Percentiles rank a stretch among this genome's conserved stretches.
Conservation (phyloP, 2,888 invertebrate species). For the Caenorhabditis drosophilae region DNA sequence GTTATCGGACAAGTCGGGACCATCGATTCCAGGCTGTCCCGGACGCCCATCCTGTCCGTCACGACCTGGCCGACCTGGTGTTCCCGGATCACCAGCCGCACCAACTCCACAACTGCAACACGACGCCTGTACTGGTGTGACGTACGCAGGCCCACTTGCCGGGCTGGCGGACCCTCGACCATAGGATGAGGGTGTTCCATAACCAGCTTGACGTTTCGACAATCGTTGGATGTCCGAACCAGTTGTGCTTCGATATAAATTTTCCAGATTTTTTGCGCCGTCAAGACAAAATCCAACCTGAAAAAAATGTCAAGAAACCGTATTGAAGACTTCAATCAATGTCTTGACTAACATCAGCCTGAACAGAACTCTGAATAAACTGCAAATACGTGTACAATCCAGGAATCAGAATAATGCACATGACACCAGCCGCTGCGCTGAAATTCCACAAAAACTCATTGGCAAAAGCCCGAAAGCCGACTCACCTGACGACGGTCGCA, state of each 20-base stretch:
- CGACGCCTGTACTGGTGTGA: slow-evolving; percentile 3
- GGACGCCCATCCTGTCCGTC: slow-evolving; percentile 37
- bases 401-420: slow-evolving; percentile 48
- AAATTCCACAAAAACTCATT: slow-evolving; percentile 9
- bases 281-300: slow-evolving; percentile 38
- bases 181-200: slow-evolving; percentile 13
- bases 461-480: too few species aligned
- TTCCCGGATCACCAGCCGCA: slow-evolving; percentile 25
- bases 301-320: neutral
- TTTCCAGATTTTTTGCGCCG: slow-evolving; percentile 29
- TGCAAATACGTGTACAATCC: slow-evolving; percentile 51
- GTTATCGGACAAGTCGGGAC: slow-evolving; percentile 14
- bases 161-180: too few species aligned
- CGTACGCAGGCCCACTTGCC: slow-evolving; percentile 13
- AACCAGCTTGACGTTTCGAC: slow-evolving; percentile 41
- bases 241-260: slow-evolving; percentile 16
- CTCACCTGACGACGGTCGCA: slow-evolving; percentile 34
- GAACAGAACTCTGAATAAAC: slow-evolving; percentile 48
- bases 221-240: neutral
- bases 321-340: neutral
- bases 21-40: slow-evolving; percentile 27
- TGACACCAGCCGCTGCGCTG: slow-evolving; percentile 44
- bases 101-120: slow-evolving; percentile 40
- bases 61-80: slow-evolving; percentile 30
- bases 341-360: slow-evolving; percentile 35